Evolutionary conservation across 2,797 vertebrate genomes (phyloP).

Genomic region (Myotis daubentonii): DNA sequence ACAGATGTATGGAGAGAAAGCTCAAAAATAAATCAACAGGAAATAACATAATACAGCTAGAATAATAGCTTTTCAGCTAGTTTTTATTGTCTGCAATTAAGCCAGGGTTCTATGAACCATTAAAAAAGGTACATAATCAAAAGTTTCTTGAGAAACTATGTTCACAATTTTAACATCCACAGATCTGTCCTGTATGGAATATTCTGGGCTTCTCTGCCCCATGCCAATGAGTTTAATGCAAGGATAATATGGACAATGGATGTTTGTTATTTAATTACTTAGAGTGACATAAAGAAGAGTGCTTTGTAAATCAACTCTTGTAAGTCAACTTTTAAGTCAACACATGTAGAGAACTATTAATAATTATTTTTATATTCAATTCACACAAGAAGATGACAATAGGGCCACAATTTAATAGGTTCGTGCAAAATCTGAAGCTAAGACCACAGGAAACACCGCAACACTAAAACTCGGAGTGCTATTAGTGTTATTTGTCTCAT

Average conservation of each 20-base stretch:
- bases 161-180: constrained; percentile 5
- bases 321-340: background rate
- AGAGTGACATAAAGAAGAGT: background rate
- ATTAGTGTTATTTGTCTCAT: background rate
- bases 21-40: background rate
- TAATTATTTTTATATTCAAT: background rate
- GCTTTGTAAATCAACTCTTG: background rate
- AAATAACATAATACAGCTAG: background rate
- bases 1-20: constrained; percentile 27
- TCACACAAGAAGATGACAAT: background rate
- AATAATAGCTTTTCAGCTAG: constrained; percentile 42
- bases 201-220: constrained; percentile 38
- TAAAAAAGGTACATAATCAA: constrained; percentile 14
- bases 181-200: background rate
- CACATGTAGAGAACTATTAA: background rate
- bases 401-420: background rate
- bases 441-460: background rate
- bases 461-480: background rate
- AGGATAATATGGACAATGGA: constrained; percentile 45
- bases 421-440: background rate
- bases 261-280: constrained; percentile 58
- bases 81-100: constrained; percentile 35
- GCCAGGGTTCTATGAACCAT: constrained; percentile 10
- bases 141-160: background rate
- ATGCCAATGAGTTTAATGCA: background rate